Conservation (phyloP, 2,797 vertebrate genomes). For the Halcyon badia region DNA sequence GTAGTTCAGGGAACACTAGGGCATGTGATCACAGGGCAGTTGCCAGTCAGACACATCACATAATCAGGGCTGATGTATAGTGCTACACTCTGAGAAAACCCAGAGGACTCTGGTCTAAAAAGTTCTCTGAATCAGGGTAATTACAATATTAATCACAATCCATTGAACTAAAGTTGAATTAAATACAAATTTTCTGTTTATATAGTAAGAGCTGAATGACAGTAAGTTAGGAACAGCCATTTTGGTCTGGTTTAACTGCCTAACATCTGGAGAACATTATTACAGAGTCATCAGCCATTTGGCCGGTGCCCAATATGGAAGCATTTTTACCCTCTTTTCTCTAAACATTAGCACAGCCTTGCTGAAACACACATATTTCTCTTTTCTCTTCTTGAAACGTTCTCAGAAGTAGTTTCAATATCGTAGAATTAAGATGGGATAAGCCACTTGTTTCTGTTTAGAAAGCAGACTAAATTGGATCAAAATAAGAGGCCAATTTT, state of each 20-base stretch:
- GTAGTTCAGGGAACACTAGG: not conserved
- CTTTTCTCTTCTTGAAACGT: not conserved
- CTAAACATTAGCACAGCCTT: not conserved
- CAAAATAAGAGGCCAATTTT: slow-evolving; percentile 63
- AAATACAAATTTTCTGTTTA: slow-evolving; percentile 66
- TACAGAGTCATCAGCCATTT: slow-evolving; percentile 37
- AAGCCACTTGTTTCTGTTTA: slow-evolving; percentile 71
- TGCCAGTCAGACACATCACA: not conserved
- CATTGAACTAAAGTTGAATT: slow-evolving; percentile 51
- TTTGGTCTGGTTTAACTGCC: slow-evolving; percentile 57
- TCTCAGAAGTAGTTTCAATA: not conserved
- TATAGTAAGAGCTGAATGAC: slow-evolving; percentile 11
- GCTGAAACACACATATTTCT: not conserved
- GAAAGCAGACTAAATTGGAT: slow-evolving; percentile 61
- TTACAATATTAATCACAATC: slow-evolving; percentile 68
- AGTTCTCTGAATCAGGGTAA: slow-evolving; percentile 52
- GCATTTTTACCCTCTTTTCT: slow-evolving; percentile 1
- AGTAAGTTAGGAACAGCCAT: slow-evolving; percentile 42
- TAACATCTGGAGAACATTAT: slow-evolving; percentile 68
- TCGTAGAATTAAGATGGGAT: not conserved
- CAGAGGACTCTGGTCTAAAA: slow-evolving; percentile 34
- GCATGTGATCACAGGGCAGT: slow-evolving; percentile 4
- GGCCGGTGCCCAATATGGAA: not conserved
- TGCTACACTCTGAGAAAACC: slow-evolving; percentile 8
- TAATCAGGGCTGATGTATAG: slow-evolving; percentile 23